Evolutionary conservation across 2,113 vertebrate species (phyloP), one percentile per base, ranked within the genome.

Genomic region (Chaetura pelagica): DNA sequence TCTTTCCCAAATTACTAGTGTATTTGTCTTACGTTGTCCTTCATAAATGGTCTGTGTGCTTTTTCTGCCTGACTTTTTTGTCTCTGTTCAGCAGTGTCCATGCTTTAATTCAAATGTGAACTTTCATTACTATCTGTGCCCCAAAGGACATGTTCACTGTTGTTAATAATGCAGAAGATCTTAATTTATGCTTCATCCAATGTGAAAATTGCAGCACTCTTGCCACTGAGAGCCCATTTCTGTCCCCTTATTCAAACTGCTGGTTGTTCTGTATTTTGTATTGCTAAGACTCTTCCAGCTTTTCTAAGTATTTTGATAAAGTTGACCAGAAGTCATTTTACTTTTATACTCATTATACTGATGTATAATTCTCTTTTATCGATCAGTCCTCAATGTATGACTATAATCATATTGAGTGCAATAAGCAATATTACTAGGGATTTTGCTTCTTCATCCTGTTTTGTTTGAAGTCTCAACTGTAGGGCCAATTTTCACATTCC

Each of bases 401-500:
- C 66, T 81, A 80, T 72, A 66, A 89, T 89, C 29, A 85, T 63
- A 79, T 40, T 79, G 90, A 92, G 87, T 95, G 89, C 94, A 91
- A 91, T 96, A 84, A 64, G 51, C 76, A 75, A 44, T 57, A n/a
- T 72, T 97, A 85, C 83, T 67, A 62, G 49, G 86, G 91, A 90
- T 91, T 97, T 94, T 80, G 74, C 87, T 78, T 82, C 84, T 96
- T 92, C 89, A 44, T 89, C 74, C 67, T 93, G 88, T 95, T 97
- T 83, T 96, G 94, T 94, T 94, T 95, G 94, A 96, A 96, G 96
- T 95, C 92, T 86, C 93, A 94, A 97, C 91, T 97, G 82, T 95
- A 93, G 84, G 95, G 90, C 92, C 90, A 90, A 95, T 96, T 96
- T 97, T 97, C 74, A 23, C 93, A 95, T 97, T 97, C 96, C 90